Evolutionary conservation across 2,888 invertebrate genomes (phyloP), one percentile per base, ranked within the genome.

Genomic region (Tetramorium bicarinatum): DNA sequence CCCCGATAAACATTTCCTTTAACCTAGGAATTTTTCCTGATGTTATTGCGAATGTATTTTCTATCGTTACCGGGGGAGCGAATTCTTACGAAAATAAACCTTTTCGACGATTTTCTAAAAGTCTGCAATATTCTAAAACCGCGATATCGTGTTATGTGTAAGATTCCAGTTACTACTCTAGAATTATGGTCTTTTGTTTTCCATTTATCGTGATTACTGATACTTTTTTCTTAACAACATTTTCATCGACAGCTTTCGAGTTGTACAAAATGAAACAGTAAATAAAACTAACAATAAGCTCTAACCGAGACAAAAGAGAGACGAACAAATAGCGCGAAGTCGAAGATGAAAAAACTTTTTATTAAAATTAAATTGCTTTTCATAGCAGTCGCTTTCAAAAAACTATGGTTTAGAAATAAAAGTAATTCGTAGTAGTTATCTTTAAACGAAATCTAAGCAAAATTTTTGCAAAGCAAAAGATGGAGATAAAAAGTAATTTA

Each of bases 1-100:
- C 34, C 38, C 18, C 71, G 71, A 81, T 71, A 83, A 71, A 81
- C 71, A 83, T 80, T 79, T 66, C 44, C 66, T 80, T 80, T 80
- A 80, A 47, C 74, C 59, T 47, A 59, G 47, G 59, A 80, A 80
- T 80, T 80, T 47, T 38, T 74, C 47, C 47, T 34, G 38, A 74
- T 59, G 56, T 72, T 72, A 47, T 47, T 80, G 59, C 59, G 25
- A 80, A 80, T 59, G 75, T 72, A 72, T 80, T 80, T 80, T 80
- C 79, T 80, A 80, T 80, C 59, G 79, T 72, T 72, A 76, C 64
- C 76, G 52, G 2, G 59, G 25, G 59, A 80, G 47, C 38, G 34
- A 80, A 79, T 79, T 79, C 59, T 29, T 72, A 47, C 13, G 21
- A 4, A 56, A 21, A 18, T 34, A 44, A 72, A 72, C 59, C 18